Evolutionary conservation across 2,797 vertebrate genomes (phyloP).

Genomic region (Glossophaga mutica): DNA sequence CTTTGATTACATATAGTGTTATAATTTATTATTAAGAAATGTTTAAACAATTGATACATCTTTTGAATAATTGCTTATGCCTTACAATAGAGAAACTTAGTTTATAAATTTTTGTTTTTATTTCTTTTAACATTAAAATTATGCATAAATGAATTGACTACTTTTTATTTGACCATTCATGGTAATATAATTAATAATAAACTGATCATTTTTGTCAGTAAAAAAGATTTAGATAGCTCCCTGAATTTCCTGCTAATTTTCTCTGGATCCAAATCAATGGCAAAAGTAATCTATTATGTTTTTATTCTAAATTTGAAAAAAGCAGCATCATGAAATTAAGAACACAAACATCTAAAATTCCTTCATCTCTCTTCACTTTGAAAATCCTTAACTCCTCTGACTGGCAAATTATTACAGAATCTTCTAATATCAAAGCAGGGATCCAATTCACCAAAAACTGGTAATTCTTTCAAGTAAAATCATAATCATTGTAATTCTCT

Average conservation of each 20-base stretch:
- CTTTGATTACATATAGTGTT: neutral
- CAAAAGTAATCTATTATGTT: neutral
- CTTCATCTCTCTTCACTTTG: neutral
- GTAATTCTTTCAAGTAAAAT: neutral
- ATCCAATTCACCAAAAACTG: neutral
- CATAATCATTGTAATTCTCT: neutral
- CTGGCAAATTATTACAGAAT: neutral
- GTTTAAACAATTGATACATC: neutral
- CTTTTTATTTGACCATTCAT: neutral
- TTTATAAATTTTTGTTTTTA: neutral
- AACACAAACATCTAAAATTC: neutral
- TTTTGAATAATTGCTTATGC: conserved; percentile 7
- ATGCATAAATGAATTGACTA: neutral
- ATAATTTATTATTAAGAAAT: neutral
- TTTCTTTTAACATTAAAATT: conserved; percentile 22
- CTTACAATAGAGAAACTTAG: neutral
- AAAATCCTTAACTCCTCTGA: conserved; percentile 9
- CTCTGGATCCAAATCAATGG: neutral
- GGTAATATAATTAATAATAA: neutral
- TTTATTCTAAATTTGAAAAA: neutral
- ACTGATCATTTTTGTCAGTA: neutral
- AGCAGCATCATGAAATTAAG: neutral
- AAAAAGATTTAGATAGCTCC: neutral
- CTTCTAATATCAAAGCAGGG: neutral
- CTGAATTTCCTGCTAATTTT: neutral